Percentiles rank a stretch among this genome's conserved stretches.
These are phyloP conservation scores for Zophobas morio DNA, from an alignment of 1,140 invertebrate species.

Conservation along the genomic window DNA sequence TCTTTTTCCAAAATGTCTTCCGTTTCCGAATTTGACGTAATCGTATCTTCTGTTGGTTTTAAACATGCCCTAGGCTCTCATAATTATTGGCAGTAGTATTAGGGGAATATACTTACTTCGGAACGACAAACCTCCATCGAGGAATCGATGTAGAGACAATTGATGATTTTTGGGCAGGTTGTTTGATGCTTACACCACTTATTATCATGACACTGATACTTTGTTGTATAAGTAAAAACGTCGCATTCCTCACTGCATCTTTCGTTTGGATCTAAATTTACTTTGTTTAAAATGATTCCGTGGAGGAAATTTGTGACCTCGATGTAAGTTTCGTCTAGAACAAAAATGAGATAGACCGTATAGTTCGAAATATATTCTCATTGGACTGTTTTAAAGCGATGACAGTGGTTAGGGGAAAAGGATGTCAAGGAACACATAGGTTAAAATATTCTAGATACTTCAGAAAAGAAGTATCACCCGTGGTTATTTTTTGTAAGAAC, in stretches of 20 bases:
- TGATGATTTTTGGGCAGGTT: constrained; percentile 78
- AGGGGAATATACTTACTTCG: constrained; percentile 69
- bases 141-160: constrained; percentile 85
- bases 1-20: constrained; percentile 52
- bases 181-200: constrained; percentile 63
- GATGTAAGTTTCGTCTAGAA: constrained; percentile 77
- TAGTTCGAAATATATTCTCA: too few species aligned
- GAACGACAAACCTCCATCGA: constrained; percentile 74
- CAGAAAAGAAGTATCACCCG: too few species aligned
- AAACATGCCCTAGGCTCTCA: constrained; percentile 46
- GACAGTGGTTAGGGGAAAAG: too few species aligned
- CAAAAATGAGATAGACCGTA: neutral
- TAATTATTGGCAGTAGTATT: constrained; percentile 11
- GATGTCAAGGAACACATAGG: too few species aligned
- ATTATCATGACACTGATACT: constrained; percentile 58
- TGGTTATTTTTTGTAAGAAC: too few species aligned
- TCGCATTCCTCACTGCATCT: constrained; percentile 84
- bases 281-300: too few species aligned
- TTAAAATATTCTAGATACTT: too few species aligned
- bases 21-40: too few species aligned
- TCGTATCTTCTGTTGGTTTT: too few species aligned
- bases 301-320: constrained; percentile 75
- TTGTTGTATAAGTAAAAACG: constrained; percentile 61
- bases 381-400: too few species aligned
- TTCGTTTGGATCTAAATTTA: constrained; percentile 75